These are phyloP conservation scores for Tonatia bakeri DNA, from an alignment of 2,113 vertebrate species.

Conservation along the genomic window DNA sequence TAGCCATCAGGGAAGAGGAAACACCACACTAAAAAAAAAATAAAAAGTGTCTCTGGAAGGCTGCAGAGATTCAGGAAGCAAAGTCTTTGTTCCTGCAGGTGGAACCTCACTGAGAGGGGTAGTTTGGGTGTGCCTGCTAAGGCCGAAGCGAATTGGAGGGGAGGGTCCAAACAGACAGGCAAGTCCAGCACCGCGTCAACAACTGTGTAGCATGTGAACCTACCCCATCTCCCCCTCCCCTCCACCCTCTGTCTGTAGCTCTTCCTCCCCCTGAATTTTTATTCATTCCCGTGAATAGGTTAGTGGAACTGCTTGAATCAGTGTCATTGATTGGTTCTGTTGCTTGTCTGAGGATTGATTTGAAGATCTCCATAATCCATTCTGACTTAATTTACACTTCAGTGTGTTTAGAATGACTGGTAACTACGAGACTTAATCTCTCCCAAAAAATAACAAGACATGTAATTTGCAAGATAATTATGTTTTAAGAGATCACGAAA, in stretches of 20 bases:
- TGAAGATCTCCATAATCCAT: conserved; percentile 51
- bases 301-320: background rate
- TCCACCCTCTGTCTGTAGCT: rapidly evolving
- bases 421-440: conserved; percentile 42
- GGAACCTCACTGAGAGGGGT: background rate
- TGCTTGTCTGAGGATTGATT: conserved; percentile 47
- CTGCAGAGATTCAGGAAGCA: background rate
- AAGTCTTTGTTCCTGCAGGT: background rate
- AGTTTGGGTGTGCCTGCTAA: too few species aligned
- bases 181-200: background rate
- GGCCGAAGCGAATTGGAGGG: background rate
- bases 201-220: background rate
- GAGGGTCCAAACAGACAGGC: background rate
- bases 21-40: background rate
- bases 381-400: conserved; percentile 39
- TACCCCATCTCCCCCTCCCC: background rate
- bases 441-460: conserved; percentile 52
- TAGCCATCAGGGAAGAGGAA: background rate
- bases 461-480: conserved; percentile 54
- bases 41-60: background rate
- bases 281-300: background rate
- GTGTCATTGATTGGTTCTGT: conserved; percentile 16
- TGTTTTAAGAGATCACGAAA: conserved; percentile 50
- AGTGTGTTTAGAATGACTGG: conserved; percentile 35
- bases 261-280: background rate